Evolutionary conservation across 2,113 vertebrate species (phyloP).

Genomic region (Hippocampus barbouri): DNA sequence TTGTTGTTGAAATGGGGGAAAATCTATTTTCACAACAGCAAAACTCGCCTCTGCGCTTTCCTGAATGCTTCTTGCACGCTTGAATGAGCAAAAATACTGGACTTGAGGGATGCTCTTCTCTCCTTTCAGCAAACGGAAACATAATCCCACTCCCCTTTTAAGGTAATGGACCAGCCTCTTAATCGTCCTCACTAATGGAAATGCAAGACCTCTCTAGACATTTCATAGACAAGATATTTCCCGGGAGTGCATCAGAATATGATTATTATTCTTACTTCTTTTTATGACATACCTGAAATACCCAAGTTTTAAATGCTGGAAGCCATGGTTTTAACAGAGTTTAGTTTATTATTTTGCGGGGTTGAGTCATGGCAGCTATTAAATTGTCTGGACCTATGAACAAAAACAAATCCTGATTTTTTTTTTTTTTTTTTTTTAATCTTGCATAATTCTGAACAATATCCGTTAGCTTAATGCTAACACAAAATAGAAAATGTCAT

Average conservation of each 20-base stretch:
- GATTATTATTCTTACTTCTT: not conserved
- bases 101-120: not conserved
- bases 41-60: not conserved
- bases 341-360: not conserved
- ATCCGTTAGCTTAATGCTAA: no score
- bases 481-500: no score
- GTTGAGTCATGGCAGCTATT: not conserved
- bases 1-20: no score
- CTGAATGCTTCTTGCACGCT: not conserved
- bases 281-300: slow-evolving; percentile 17
- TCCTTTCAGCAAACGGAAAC: not conserved
- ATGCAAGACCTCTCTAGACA: slow-evolving; percentile 6
- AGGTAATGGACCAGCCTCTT: not conserved
- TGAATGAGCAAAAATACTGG: not conserved
- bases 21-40: no score
- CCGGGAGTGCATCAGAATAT: slow-evolving; percentile 6
- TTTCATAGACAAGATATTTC: slow-evolving; percentile 15
- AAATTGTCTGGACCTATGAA: not conserved
- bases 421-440: no score
- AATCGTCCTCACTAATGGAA: not conserved
- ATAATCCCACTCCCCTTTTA: not conserved
- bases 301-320: slow-evolving; percentile 2
- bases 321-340: not conserved
- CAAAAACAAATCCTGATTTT: no score
- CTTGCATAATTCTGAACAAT: no score